Evolutionary conservation across 2,113 vertebrate genomes (phyloP).

Genomic region (Notarius lentiginosus): DNA sequence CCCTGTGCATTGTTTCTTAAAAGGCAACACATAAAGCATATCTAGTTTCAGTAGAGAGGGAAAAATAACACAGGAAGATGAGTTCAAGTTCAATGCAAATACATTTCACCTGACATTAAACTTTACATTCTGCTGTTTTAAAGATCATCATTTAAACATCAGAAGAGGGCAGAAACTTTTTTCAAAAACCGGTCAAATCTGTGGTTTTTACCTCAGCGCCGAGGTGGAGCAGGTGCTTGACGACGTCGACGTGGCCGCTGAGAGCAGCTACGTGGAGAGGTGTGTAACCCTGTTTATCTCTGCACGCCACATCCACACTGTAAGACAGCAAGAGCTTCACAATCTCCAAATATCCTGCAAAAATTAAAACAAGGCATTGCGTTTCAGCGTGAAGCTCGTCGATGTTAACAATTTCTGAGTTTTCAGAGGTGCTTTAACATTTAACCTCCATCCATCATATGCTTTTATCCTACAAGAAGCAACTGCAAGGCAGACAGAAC

Average conservation of each 20-base stretch:
- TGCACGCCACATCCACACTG: slow-evolving; percentile 82
- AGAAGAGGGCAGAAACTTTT: not conserved
- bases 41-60: not conserved
- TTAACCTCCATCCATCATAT: not conserved
- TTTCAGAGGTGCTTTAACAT: not conserved
- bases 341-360: slow-evolving; percentile 88
- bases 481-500: not conserved
- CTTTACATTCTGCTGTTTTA: not conserved
- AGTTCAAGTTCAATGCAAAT: not conserved
- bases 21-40: not conserved
- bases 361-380: not conserved
- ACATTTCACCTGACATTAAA: not conserved
- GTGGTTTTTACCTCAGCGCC: slow-evolving; percentile 80
- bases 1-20: not conserved
- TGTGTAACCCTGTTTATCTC: slow-evolving; percentile 89
- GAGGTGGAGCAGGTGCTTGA: slow-evolving; percentile 84
- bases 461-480: not conserved
- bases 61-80: not conserved
- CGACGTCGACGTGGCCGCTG: slow-evolving; percentile 84
- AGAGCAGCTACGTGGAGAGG: slow-evolving; percentile 90
- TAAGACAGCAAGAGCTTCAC: slow-evolving; percentile 87
- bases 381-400: not conserved
- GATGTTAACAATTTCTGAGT: not conserved
- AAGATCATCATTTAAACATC: not conserved
- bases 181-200: not conserved